Evolutionary conservation across 2,113 vertebrate genomes (phyloP).

Genomic region (Xenopus borealis): DNA sequence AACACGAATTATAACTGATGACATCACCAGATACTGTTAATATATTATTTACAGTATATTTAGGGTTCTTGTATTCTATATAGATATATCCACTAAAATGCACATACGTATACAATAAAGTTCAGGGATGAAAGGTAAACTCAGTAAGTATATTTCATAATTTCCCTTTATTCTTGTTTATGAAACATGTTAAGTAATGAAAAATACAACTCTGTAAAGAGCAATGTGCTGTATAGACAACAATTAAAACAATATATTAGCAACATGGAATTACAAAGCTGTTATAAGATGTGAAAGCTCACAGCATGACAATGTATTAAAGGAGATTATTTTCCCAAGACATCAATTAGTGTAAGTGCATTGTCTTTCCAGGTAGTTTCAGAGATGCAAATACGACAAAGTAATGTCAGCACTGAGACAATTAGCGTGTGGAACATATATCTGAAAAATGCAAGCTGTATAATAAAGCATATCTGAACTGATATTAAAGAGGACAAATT

Average conservation of each 20-base stretch:
- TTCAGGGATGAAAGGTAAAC: no score
- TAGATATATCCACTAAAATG: no score
- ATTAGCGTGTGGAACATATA: slow-evolving; percentile 32
- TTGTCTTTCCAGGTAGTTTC: slow-evolving; percentile 42
- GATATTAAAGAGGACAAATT: slow-evolving; percentile 20
- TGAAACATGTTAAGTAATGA: slow-evolving; percentile 56
- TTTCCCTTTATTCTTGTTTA: slow-evolving; percentile 47
- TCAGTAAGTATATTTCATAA: slow-evolving; percentile 13
- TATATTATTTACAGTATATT: no score
- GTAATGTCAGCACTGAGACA: slow-evolving; percentile 40
- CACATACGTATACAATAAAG: no score
- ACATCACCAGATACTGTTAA: no score
- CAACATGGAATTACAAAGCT: slow-evolving; percentile 52
- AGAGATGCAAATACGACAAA: slow-evolving; percentile 35
- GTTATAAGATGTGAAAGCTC: slow-evolving; percentile 56
- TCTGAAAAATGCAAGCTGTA: slow-evolving; percentile 37
- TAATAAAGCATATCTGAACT: slow-evolving; percentile 5
- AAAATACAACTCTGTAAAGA: slow-evolving; percentile 56
- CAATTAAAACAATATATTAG: slow-evolving; percentile 58
- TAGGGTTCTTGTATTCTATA: no score
- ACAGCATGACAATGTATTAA: slow-evolving; percentile 57
- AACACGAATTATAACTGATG: no score
- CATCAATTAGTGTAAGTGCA: slow-evolving; percentile 36
- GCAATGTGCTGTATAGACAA: slow-evolving; percentile 59
- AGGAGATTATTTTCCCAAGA: slow-evolving; percentile 51